phyloP scores from a whole-genome alignment of 2,113 vertebrate species.

The Crocuta crocuta region DNA sequence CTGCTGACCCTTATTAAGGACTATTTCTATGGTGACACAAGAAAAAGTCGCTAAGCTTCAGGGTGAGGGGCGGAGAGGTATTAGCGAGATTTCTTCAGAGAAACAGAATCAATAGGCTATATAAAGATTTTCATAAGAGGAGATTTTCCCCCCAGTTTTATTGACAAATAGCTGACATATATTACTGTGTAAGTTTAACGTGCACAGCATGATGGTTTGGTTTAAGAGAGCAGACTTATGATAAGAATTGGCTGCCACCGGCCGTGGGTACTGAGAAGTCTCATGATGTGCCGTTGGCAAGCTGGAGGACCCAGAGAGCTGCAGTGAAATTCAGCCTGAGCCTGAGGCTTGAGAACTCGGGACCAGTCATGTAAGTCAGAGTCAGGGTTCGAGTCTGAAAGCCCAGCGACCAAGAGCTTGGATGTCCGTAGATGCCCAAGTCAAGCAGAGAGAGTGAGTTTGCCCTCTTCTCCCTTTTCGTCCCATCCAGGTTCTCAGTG shows the following conservation, averaged over 20 bases:
- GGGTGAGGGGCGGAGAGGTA: background rate
- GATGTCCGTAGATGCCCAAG: background rate
- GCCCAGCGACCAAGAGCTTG: no score
- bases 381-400: background rate
- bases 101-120: background rate
- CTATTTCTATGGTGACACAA: background rate
- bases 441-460: background rate
- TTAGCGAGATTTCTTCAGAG: background rate
- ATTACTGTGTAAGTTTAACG: background rate
- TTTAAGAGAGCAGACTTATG: background rate
- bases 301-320: background rate
- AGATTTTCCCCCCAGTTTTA: background rate
- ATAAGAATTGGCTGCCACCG: no score
- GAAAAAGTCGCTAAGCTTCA: background rate
- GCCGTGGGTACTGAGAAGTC: background rate
- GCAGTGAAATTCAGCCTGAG: background rate
- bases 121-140: background rate
- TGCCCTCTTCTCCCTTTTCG: background rate
- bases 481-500: background rate
- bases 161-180: background rate
- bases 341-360: background rate
- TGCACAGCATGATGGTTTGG: background rate
- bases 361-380: accelerated
- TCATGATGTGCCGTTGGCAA: background rate
- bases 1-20: background rate